Conservation (phyloP, 1,140 invertebrate species). For the Conus ventricosus region DNA sequence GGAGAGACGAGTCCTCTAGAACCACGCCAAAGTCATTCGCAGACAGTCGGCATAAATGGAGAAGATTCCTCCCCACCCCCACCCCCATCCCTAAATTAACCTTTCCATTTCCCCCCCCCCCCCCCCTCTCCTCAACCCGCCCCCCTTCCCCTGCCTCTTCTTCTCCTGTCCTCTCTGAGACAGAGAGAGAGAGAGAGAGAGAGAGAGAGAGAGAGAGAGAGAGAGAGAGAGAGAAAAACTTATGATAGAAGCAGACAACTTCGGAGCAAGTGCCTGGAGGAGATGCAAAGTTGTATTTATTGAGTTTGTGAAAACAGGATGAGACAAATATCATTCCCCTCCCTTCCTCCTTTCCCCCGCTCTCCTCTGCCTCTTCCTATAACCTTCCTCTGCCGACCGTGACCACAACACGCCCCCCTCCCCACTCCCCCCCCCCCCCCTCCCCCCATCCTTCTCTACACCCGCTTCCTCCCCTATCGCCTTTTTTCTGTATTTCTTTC, state of each 20-base stretch:
- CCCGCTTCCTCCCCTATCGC: neutral
- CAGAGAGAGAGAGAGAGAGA: neutral
- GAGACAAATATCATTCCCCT: slow-evolving; percentile 11
- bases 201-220: slow-evolving; percentile 10
- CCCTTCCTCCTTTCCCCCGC: neutral
- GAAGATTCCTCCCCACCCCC: no score
- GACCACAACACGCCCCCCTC: neutral
- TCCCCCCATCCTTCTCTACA: neutral
- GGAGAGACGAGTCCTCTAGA: no score
- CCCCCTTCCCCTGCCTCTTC: neutral
- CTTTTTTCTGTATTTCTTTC: neutral
- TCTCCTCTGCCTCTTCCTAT: no score
- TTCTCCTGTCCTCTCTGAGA: neutral
- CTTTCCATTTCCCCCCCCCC: neutral
- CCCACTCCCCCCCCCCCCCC: neutral
- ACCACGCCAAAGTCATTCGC: no score
- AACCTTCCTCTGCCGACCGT: no score
- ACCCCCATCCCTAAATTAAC: neutral
- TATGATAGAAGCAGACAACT: slow-evolving; percentile 28
- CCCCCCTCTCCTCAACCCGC: neutral
- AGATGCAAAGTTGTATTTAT: slow-evolving; percentile 13
- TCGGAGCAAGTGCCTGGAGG: slow-evolving; percentile 4
- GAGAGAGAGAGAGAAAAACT: slow-evolving; percentile 23
- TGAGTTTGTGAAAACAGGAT: slow-evolving; percentile 14
- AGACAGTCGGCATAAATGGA: no score